Evolutionary conservation across 1,140 invertebrate genomes (phyloP), one percentile per base, ranked within the genome.

Genomic region (Rhagoletis pomonella): DNA sequence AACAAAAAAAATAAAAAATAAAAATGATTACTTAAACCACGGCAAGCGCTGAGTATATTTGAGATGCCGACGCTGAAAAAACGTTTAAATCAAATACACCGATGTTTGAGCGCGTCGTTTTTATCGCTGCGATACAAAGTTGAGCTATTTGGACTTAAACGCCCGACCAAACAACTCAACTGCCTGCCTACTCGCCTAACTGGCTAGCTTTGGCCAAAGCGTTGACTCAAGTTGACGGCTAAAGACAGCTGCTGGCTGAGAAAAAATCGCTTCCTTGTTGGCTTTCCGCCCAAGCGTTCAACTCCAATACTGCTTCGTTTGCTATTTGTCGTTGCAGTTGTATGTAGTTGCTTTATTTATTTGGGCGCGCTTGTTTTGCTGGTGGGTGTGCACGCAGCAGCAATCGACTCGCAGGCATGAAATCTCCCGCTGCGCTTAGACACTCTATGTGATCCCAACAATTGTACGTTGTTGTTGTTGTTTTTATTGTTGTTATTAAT

Each of bases 81-180:
- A 47, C 47, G 73, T 19, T 81, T 81, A 81, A 81, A 81, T 44
- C 47, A 81, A 81, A 81, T 81, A 81, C 29, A 29, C 73, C 19
- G 47, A 81, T 81, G 73, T 81, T 29, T 81, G 55, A 81, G 73
- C 73, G 73, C 19, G n/a, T 55, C 19, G n/a, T 55, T 81, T 81
- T 81, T 81, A 81, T 81, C 73, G 50, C n/a, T 19, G 73, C 47
- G 47, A 50, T 81, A 81, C 73, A 42, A 55, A 81, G n/a, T 55
- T n/a, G 47, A 55, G n/a, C 39, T 50, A 81, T 81, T 81, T 81
- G 44, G 44, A 81, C 73, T 81, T 81, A 81, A 81, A 55, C 73
- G 73, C 73, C 73, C 19, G 50, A 55, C 50, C 50, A 55, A 55
- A 55, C 50, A 55, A 55, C 50, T 29, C 29, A 29, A 29, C 29